Base-by-base conservation (phyloP, 1,140 invertebrate genomes). In the Alviniconcha marisindica region DNA sequence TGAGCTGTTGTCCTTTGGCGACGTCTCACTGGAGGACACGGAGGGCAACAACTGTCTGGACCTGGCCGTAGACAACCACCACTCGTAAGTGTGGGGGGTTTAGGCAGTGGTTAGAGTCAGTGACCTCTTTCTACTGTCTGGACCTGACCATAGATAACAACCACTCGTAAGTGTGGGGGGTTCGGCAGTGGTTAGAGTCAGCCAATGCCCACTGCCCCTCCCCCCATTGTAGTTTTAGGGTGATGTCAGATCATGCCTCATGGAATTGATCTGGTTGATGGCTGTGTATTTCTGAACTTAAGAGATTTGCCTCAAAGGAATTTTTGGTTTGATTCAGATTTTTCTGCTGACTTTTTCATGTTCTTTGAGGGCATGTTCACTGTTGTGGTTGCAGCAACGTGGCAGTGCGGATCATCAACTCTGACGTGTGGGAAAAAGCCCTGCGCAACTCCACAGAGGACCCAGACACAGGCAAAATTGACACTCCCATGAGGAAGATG, bases 401-500 rank as follows among this genome's bases (percentile, higher is more conserved):
- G 60, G 94, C 93, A 7, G 77, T 90, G 83, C 86, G 88, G 2
- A 93, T 94, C 33, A 84, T 94, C 40, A 92, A 91, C 76, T 92
- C 92, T 56, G 82, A 89, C 15, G 89, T 92, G 44, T 94, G 94
- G 94, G 87, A 91, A 78, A 89, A 90, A 15, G 92, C 92, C 1
- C 78, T 94, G 60, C 88, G 91, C 56, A 94, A 93, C 87, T 90
- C 92, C 78, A 92, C 91, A 5, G 76, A 87, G 4, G 88, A 90
- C 42, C 82, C 89, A 15, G 83, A 84, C 33, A 93, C 88, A 54
- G 90, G 89, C 18, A 71, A 84, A 21, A 85, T 90, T 77, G 85
- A 93, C 77, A 94, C 94, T 24, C 94, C 94, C 7, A 92, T 95
- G 89, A 91, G 94, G 78, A 93, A 94, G 89, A 90, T 95, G 1